A percentile compares a stretch with the other conserved stretches of the same genome.
These are phyloP conservation scores for Venustaconcha ellipsiformis DNA, from an alignment of 1,140 invertebrate genomes.

Conservation along the genomic window DNA sequence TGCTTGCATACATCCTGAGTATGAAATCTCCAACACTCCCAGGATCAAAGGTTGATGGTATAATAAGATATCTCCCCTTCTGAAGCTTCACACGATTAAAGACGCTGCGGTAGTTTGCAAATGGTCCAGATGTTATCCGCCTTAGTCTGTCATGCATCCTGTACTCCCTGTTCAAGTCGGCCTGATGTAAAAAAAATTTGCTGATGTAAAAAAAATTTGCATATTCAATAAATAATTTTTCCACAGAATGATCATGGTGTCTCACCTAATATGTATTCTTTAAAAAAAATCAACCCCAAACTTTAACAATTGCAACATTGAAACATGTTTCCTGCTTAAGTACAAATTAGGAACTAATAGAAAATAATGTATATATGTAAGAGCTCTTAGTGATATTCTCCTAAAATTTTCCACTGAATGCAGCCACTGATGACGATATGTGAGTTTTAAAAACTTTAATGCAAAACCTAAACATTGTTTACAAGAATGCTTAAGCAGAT, in stretches of 20 bases:
- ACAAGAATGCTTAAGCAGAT: no score
- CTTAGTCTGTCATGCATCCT: neutral
- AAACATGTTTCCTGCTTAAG: no score
- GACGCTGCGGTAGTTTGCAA: neutral
- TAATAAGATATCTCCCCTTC: neutral
- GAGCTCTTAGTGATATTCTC: no score
- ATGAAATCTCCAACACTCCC: neutral
- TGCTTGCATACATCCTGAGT: conserved; percentile 1
- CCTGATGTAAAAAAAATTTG: neutral
- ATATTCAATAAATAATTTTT: neutral
- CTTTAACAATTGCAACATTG: no score
- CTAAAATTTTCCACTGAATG: no score
- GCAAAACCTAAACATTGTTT: no score
- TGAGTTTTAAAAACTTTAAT: no score
- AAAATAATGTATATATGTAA: no score
- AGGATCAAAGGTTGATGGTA: neutral
- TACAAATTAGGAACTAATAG: no score
- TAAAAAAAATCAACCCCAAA: no score
- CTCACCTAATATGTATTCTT: no score
- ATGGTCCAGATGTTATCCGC: neutral
- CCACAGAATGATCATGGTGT: neutral
- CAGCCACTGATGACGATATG: no score
- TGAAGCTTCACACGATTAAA: neutral
- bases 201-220: neutral
- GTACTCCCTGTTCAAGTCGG: neutral